Conservation (phyloP, 2,113 vertebrate species). For the Cephalopterus ornatus region DNA sequence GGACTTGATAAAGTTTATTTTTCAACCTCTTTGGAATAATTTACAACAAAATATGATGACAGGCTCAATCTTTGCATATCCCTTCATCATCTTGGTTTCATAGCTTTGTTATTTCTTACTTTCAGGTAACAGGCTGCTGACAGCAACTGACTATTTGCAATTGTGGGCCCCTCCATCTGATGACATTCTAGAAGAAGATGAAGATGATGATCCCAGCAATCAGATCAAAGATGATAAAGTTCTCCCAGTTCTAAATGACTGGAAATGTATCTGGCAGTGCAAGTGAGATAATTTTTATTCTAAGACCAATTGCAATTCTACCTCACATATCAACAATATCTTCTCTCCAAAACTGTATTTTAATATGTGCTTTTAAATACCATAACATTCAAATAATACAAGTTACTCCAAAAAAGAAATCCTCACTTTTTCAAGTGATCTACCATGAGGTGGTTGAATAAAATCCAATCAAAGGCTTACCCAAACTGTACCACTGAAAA, state of each 20-base stretch:
- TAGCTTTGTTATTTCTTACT: not conserved
- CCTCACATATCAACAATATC: not conserved
- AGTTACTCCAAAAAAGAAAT: not conserved
- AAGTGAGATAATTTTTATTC: conserved; percentile 78
- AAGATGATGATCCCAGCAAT: conserved; percentile 78
- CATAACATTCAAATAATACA: not conserved
- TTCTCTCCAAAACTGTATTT: not conserved
- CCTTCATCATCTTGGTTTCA: not conserved
- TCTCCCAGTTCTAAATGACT: conserved; percentile 88
- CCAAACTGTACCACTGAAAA: not conserved
- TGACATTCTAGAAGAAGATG: conserved; percentile 84
- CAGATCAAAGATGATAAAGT: conserved; percentile 81
- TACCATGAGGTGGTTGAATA: not conserved
- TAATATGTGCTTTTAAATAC: not conserved
- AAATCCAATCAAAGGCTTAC: not conserved
- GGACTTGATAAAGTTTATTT: not conserved
- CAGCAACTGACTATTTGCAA: conserved; percentile 91
- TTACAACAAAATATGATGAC: not conserved
- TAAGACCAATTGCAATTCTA: not conserved
- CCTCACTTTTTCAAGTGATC: not conserved
- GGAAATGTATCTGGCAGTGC: conserved; percentile 98
- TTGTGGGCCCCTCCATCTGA: conserved; percentile 91
- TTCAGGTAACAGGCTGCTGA: conserved; percentile 92
- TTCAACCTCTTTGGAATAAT: not conserved
- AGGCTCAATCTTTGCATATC: not conserved